phyloP scores from a whole-genome alignment of 1,140 invertebrate genomes.

The Belonocnema kinseyi region DNA sequence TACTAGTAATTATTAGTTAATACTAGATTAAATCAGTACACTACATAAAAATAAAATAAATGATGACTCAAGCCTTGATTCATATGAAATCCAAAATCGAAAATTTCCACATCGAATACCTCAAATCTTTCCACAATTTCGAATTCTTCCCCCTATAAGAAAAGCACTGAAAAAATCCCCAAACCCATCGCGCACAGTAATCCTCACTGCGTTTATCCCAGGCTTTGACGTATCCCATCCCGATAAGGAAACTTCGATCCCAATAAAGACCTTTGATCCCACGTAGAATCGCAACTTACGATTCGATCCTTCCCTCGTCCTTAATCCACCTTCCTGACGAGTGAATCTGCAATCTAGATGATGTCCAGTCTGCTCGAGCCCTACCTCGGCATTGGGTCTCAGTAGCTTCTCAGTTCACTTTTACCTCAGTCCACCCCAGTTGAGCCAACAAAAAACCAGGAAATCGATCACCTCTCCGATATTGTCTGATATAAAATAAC shows the following conservation, averaged over 20 bases:
- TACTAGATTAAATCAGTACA: no score
- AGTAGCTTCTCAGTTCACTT: constrained; percentile 11
- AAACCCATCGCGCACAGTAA: constrained; percentile 8
- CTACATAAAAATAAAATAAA: no score
- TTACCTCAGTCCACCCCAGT: background rate
- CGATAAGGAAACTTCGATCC: background rate
- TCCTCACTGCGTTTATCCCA: background rate
- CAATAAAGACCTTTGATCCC: background rate
- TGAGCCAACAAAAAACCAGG: background rate
- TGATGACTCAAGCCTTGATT: no score
- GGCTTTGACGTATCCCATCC: background rate
- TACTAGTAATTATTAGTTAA: no score
- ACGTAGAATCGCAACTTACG: constrained; percentile 2
- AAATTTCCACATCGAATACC: background rate
- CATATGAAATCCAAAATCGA: no score
- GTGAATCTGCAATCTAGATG: background rate
- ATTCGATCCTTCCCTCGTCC: constrained; percentile 6
- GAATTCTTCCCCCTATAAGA: background rate
- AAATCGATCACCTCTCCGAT: background rate
- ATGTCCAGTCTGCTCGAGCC: background rate
- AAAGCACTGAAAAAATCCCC: background rate
- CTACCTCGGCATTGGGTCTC: constrained; percentile 23
- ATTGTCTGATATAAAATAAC: background rate
- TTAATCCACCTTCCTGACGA: constrained; percentile 23
- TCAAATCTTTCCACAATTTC: background rate